Conservation (phyloP, 2,113 vertebrate species). For the Syrmaticus mikado region DNA sequence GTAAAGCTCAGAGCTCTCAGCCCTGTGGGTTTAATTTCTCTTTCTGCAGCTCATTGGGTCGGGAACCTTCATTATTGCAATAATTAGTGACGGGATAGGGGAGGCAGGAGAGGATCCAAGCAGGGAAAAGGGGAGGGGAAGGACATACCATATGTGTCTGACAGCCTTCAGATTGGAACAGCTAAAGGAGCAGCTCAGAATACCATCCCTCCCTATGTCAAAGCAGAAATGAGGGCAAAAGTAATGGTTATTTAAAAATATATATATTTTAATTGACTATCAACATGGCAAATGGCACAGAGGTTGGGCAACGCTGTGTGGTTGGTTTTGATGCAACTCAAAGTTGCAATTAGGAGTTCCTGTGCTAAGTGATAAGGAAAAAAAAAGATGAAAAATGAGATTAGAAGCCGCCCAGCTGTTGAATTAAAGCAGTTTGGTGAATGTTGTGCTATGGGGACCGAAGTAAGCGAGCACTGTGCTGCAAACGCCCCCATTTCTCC, state of each 20-base stretch:
- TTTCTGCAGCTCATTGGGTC: too few relatives aligned
- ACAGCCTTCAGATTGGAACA: too few relatives aligned
- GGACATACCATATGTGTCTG: rapidly evolving
- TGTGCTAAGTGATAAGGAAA: background rate
- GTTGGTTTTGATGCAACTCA: background rate
- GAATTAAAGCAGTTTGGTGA: background rate
- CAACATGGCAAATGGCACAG: too few relatives aligned
- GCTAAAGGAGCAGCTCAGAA: background rate
- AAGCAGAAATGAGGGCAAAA: background rate
- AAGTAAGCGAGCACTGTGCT: too few relatives aligned
- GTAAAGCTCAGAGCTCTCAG: background rate
- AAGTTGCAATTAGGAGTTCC: rapidly evolving
- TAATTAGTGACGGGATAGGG: rapidly evolving
- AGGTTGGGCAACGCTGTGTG: too few relatives aligned
- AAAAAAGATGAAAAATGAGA: too few relatives aligned
- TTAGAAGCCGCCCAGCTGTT: background rate
- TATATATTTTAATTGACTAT: background rate
- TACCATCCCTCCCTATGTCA: background rate
- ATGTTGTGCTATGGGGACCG: background rate
- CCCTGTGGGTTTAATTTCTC: background rate
- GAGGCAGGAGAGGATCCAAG: background rate
- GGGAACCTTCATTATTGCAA: background rate
- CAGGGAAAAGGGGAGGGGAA: background rate
- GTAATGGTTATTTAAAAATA: background rate
- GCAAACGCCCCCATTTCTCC: too few relatives aligned